Base-by-base conservation (phyloP, 2,888 invertebrate genomes). In the Sphecodes monilicornis region DNA sequence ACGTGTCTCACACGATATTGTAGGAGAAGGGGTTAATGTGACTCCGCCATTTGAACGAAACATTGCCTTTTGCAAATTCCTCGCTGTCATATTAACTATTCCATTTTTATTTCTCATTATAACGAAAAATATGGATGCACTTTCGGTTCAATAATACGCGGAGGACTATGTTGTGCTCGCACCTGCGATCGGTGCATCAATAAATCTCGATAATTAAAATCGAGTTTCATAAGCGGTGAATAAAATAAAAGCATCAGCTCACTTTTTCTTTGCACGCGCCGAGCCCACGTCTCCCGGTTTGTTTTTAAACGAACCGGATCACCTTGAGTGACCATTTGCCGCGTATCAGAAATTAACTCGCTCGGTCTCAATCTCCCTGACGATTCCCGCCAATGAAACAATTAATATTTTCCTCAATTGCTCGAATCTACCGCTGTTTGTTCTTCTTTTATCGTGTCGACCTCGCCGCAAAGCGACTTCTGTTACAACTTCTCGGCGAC, bases 311-410 rank as follows among this genome's bases (percentile, higher is more conserved):
- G 43, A 77, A 78, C 79, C 50, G 57, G 79, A 41, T 79, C 26
- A 66, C 79, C 74, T 79, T 69, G 79, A 68, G 32, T 46, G 46
- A 2, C 43, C 69, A 46, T 70, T 68, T 69, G 57, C 57, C 41
- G 60, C 60, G 43, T 46, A 57, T 69, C 54, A 74, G 74, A 46
- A 57, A 79, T 43, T 26, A 54, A 77, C n/a, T 70, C 46, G 50
- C 29, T 69, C 29, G 22, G 22, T 26, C 57, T 43, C 36, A 10
- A 18, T 46, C 29, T 26, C 29, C 10, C 26, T 5, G 64, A 22
- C 32, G 1, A 29, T 39, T n/a, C 32, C 29, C n/a, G 36, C 50
- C 10, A 18, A 26, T 11, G 26, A 8, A 46, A 76, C 72, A 71
- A 57, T 74, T 26, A 16, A 70, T 18, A 36, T 22, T 46, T 36